These are phyloP conservation scores for Cyanocitta stelleri DNA, from an alignment of 2,113 vertebrate species.

Conservation along the genomic window DNA sequence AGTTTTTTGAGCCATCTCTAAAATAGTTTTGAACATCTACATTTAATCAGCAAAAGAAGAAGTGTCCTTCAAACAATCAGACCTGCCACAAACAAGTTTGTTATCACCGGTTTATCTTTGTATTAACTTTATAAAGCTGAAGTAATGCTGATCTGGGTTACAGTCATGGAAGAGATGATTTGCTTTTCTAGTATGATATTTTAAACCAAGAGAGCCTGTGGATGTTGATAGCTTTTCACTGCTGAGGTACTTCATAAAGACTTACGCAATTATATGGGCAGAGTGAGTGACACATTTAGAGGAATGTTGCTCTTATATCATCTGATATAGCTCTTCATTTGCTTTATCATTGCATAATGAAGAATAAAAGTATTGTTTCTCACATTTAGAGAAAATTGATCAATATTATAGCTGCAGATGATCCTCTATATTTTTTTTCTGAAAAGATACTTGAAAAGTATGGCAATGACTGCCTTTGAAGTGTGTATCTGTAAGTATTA, in stretches of 20 bases:
- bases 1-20: background rate
- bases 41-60: background rate
- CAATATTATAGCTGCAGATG: background rate
- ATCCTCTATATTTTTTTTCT: background rate
- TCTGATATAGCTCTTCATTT: background rate
- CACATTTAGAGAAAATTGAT: background rate
- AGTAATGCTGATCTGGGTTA: background rate
- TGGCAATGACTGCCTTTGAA: background rate
- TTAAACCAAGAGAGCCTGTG: background rate
- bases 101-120: background rate
- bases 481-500: background rate
- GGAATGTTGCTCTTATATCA: background rate
- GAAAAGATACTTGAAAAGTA: background rate
- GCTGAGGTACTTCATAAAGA: background rate
- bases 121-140: background rate
- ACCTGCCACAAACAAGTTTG: background rate
- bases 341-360: background rate
- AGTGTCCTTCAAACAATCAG: background rate
- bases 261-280: rapidly evolving
- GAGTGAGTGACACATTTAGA: background rate
- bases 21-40: background rate
- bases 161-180: background rate
- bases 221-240: background rate
- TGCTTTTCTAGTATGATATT: background rate
- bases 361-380: background rate